Percentiles rank a stretch among this genome's conserved stretches.
Evolutionary conservation across 2,113 vertebrate species (phyloP).

Genomic region (Festucalex cinctus): DNA sequence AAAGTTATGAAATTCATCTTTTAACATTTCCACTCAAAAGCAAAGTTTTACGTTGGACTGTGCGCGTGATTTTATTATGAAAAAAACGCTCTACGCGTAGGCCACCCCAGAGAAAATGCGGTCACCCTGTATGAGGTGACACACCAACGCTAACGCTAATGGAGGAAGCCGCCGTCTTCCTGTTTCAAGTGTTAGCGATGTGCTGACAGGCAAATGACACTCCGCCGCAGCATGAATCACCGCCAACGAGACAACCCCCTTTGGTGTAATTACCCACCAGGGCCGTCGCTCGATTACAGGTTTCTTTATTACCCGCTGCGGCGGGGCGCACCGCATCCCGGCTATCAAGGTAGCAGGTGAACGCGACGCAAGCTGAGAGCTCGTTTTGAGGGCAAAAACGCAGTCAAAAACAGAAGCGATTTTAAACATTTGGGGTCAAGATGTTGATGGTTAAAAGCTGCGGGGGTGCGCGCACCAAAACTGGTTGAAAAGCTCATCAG

Average conservation of each 20-base stretch:
- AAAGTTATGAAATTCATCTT: too few relatives aligned
- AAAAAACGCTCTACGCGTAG: background rate
- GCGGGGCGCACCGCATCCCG: slow-evolving; percentile 58
- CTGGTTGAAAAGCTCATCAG: too few relatives aligned
- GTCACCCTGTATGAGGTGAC: background rate
- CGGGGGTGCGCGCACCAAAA: too few relatives aligned
- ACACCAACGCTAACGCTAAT: too few relatives aligned
- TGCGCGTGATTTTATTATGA: too few relatives aligned
- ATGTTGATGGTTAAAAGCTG: too few relatives aligned
- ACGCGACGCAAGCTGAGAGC: background rate
- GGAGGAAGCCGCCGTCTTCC: background rate
- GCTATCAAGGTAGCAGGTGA: slow-evolving; percentile 54
- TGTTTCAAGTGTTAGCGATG: background rate
- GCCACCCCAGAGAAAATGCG: background rate
- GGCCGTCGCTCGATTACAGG: slow-evolving; percentile 54
- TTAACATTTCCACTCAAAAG: too few relatives aligned
- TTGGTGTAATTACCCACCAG: slow-evolving; percentile 68
- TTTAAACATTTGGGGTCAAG: too few relatives aligned
- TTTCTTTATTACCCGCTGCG: slow-evolving; percentile 58
- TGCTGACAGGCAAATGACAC: slow-evolving; percentile 66
- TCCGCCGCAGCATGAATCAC: slow-evolving; percentile 68
- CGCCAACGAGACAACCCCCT: slow-evolving; percentile 57
- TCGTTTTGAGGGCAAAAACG: background rate
- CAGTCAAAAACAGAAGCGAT: too few relatives aligned
- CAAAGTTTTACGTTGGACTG: too few relatives aligned